A percentile compares a stretch with the other conserved stretches of the same genome.
Conservation (phyloP, 1,140 invertebrate species). For the Nebria ingens region DNA sequence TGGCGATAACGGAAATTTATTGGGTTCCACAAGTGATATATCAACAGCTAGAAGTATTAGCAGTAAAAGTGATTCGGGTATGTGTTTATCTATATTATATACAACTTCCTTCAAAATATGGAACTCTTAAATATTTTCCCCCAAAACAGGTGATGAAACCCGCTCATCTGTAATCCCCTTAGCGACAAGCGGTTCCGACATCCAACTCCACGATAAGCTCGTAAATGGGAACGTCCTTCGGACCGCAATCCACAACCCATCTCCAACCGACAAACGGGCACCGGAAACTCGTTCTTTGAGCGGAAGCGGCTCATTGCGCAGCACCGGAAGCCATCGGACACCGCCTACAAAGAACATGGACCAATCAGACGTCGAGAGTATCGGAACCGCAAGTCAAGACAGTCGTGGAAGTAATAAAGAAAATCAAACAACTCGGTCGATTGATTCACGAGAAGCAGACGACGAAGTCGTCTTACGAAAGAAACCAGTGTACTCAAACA, state of each 20-base stretch:
- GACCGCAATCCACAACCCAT: not conserved
- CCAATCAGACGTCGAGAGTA: conserved; percentile 68
- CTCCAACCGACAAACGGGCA: not conserved
- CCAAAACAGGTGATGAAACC: conserved; percentile 1
- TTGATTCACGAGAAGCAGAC: conserved; percentile 35
- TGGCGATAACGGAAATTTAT: conserved; percentile 26
- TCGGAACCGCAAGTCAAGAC: conserved; percentile 69
- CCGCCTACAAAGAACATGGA: conserved; percentile 39
- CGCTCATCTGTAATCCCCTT: not conserved
- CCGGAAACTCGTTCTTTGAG: conserved; percentile 37
- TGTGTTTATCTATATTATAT: not conserved
- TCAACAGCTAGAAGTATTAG: conserved; percentile 27
- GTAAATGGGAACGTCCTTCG: not conserved
- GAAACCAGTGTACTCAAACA: conserved; percentile 30
- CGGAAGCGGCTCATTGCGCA: conserved; percentile 46
- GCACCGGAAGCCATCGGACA: conserved; percentile 26
- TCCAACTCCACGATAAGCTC: not conserved
- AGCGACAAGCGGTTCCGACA: not conserved
- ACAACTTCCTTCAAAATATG: too few relatives aligned
- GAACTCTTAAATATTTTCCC: too few relatives aligned
- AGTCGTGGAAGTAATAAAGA: conserved; percentile 58
- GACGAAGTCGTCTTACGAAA: conserved; percentile 49
- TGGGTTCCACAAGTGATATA: conserved; percentile 33
- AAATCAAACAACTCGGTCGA: conserved; percentile 24
- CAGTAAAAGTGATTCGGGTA: conserved; percentile 28